Percentiles rank a stretch among this genome's conserved stretches.
Conservation (phyloP, 2,113 vertebrate species). For the Catharus minimus region DNA sequence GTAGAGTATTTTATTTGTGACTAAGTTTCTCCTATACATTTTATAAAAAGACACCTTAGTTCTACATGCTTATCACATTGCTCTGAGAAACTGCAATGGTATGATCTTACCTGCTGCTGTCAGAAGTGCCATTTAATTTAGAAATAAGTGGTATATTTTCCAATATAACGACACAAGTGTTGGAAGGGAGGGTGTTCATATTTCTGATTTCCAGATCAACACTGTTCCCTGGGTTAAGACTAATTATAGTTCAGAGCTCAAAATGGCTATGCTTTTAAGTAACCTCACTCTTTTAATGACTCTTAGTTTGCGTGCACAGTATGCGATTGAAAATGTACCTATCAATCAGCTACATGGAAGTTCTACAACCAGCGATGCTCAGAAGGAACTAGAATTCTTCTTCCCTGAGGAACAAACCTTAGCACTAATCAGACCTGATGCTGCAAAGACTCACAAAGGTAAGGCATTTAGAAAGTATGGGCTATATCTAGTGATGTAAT, state of each 20-base stretch:
- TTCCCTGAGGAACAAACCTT: constrained; percentile 73
- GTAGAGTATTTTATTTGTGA: background rate
- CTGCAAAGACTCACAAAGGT: constrained; percentile 60
- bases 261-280: background rate
- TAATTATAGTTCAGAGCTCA: background rate
- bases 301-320: constrained; percentile 62
- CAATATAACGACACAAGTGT: background rate
- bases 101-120: background rate
- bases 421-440: constrained; percentile 71
- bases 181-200: background rate
- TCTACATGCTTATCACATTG: background rate
- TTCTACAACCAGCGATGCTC: background rate
- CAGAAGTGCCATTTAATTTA: background rate
- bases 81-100: background rate
- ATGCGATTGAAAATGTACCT: background rate
- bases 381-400: constrained; percentile 69
- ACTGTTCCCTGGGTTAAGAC: background rate
- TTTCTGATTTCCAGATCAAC: background rate
- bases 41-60: background rate
- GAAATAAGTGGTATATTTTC: background rate
- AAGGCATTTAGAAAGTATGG: background rate
- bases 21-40: background rate
- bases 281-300: background rate
- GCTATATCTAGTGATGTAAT: background rate
- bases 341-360: constrained; percentile 74